Percentiles rank a stretch among this genome's conserved stretches.
phyloP scores from a whole-genome alignment of 2,888 invertebrate species.

The Altica lythri region DNA sequence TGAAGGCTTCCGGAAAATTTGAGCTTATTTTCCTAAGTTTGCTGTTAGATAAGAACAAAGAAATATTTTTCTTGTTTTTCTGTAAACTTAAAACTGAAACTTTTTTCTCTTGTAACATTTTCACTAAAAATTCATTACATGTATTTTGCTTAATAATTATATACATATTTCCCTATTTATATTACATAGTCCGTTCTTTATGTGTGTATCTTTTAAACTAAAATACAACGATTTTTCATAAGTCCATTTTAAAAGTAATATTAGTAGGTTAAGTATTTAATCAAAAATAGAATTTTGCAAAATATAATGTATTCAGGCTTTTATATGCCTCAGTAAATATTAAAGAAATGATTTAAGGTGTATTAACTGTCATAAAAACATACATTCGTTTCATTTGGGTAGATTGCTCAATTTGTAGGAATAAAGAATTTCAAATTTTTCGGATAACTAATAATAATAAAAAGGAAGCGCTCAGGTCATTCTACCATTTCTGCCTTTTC shows the following conservation, averaged over 20 bases:
- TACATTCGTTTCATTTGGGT: too few species aligned
- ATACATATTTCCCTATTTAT: not conserved
- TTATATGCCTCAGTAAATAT: too few species aligned
- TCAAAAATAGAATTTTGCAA: too few species aligned
- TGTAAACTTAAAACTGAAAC: not conserved
- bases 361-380: too few species aligned
- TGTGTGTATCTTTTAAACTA: not conserved
- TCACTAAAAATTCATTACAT: not conserved
- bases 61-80: not conserved
- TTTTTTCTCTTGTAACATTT: not conserved
- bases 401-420: not conserved
- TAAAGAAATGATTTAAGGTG: too few species aligned
- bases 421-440: conserved; percentile 18
- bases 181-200: not conserved
- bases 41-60: not conserved
- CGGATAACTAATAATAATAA: conserved; percentile 17
- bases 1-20: conserved; percentile 16
- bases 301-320: too few species aligned
- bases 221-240: conserved; percentile 17
- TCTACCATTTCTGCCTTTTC: conserved; percentile 55
- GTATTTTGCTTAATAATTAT: too few species aligned
- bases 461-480: conserved; percentile 56
- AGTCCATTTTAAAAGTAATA: conserved; percentile 2
- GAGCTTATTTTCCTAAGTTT: conserved; percentile 6
- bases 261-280: too few species aligned